A percentile compares a stretch with the other conserved stretches of the same genome.
Evolutionary conservation across 2,113 vertebrate species (phyloP).

Genomic region (Aegotheles bennettii): DNA sequence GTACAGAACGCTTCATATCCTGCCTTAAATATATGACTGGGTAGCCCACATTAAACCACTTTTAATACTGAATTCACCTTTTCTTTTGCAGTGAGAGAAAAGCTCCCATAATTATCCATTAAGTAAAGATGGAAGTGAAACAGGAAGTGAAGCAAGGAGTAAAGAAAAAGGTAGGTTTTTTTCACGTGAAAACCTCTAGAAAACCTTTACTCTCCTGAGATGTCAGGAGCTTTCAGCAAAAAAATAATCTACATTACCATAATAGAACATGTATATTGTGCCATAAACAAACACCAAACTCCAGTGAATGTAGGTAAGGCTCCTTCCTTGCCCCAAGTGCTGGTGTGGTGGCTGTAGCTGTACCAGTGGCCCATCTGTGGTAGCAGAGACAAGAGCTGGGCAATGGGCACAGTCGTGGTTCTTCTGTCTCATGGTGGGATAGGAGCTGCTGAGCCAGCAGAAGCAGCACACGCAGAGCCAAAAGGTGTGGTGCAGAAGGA

Average conservation of each 20-base stretch:
- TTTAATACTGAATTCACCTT: background rate
- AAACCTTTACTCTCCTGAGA: background rate
- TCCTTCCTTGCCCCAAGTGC: accelerated
- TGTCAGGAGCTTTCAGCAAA: background rate
- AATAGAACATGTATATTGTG: background rate
- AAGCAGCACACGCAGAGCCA: background rate
- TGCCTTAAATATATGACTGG: background rate
- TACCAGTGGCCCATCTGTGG: accelerated
- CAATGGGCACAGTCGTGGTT: accelerated
- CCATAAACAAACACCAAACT: background rate
- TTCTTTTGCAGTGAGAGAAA: background rate
- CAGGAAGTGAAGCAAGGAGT: background rate
- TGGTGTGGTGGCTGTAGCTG: background rate
- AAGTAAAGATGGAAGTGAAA: background rate
- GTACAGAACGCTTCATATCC: background rate
- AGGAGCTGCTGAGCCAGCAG: background rate
- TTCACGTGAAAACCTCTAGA: background rate
- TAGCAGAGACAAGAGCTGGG: background rate
- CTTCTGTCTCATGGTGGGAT: background rate
- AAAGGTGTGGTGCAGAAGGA: background rate
- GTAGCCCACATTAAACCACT: background rate
- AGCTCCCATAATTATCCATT: background rate
- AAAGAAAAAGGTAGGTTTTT: background rate
- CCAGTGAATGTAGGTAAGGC: background rate
- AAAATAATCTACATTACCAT: background rate